phyloP scores from a whole-genome alignment of 2,797 vertebrate species.

The Protonibea diacanthus region DNA sequence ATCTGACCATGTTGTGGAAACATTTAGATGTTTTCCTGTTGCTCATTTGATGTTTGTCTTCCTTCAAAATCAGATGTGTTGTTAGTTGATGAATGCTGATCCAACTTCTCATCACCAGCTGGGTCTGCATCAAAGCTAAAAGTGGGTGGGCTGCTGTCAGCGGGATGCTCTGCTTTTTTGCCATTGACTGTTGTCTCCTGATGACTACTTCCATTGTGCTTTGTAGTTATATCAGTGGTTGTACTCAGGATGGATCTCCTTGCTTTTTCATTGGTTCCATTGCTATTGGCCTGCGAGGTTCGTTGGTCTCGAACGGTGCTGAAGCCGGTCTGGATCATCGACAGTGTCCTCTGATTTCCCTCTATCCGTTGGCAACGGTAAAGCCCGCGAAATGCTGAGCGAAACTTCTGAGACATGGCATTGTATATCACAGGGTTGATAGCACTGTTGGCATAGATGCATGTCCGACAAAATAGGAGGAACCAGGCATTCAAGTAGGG shows the following conservation, averaged over 20 bases:
- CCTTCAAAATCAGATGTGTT: neutral
- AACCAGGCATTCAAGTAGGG: constrained; percentile 88
- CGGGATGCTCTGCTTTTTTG: constrained; percentile 12
- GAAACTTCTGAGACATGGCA: constrained; percentile 90
- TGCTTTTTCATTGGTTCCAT: constrained; percentile 52
- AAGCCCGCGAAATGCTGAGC: constrained; percentile 83
- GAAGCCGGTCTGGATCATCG: constrained; percentile 65
- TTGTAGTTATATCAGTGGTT: neutral
- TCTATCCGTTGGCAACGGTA: constrained; percentile 81
- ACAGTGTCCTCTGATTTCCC: constrained; percentile 67
- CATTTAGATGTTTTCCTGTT: constrained; percentile 34
- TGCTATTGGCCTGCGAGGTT: constrained; percentile 41
- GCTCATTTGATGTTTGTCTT: neutral
- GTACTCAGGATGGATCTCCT: constrained; percentile 18
- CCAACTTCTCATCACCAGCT: constrained; percentile 3
- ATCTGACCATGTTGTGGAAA: neutral
- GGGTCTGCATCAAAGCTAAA: neutral
- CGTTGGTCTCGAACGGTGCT: constrained; percentile 67
- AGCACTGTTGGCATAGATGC: constrained; percentile 89
- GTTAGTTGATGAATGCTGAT: neutral
- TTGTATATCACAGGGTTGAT: constrained; percentile 90
- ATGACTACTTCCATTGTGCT: constrained; percentile 46
- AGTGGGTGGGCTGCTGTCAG: neutral
- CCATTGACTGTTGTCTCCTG: constrained; percentile 35
- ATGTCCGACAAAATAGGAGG: constrained; percentile 86